Evolutionary conservation across 2,797 vertebrate species (phyloP).

Genomic region (Pelodytes ibericus): DNA sequence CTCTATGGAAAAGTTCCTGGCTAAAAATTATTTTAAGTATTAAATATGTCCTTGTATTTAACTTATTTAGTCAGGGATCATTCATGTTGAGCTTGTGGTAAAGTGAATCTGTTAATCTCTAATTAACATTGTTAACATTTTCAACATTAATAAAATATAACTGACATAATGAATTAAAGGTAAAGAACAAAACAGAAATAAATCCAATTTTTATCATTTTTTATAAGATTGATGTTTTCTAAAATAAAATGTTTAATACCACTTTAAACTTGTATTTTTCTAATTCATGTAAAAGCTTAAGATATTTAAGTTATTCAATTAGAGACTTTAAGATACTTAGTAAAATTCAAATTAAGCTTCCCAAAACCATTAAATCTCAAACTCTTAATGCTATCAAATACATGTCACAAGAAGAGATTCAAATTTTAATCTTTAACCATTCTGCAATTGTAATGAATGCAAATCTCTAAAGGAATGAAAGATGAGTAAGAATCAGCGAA

Average conservation of each 20-base stretch:
- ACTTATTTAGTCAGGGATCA: no score
- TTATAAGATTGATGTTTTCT: not conserved
- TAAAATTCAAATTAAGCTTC: constrained; percentile 68
- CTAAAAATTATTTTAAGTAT: no score
- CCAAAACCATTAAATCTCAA: constrained; percentile 64
- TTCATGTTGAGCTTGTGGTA: no score
- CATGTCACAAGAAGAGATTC: constrained; percentile 62
- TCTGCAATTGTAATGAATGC: constrained; percentile 64
- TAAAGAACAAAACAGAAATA: no score
- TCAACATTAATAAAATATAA: no score
- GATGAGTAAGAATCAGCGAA: constrained; percentile 59
- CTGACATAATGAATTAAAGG: no score
- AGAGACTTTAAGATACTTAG: constrained; percentile 62
- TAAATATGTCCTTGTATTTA: no score
- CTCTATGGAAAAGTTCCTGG: no score
- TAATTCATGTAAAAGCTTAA: constrained; percentile 61
- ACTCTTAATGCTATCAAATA: constrained; percentile 64
- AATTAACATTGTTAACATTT: no score
- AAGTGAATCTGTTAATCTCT: no score
- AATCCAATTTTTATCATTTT: no score
- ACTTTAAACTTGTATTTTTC: not conserved
- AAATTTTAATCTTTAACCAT: constrained; percentile 65
- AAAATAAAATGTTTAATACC: not conserved
- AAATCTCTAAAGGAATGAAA: constrained; percentile 65
- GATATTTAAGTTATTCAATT: constrained; percentile 66